Conservation (phyloP, 2,113 vertebrate genomes). For the Malurus cyaneus region DNA sequence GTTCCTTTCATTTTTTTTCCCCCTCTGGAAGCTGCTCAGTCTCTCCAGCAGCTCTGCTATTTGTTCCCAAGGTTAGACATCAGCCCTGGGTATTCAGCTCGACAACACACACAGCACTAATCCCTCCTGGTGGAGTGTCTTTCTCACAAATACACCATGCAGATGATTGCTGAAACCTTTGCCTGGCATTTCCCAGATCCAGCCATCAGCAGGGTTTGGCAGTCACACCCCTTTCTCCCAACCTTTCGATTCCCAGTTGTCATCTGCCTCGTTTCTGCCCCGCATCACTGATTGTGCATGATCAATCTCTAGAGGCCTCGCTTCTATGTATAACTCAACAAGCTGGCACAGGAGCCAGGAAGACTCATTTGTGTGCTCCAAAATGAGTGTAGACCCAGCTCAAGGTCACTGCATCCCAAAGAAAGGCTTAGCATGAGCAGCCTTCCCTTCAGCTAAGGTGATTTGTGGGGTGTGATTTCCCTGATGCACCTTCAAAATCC, state of each 20-base stretch:
- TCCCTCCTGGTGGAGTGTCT: not conserved
- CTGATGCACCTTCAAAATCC: constrained; percentile 11
- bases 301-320: constrained; percentile 10
- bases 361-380: not conserved
- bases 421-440: not conserved
- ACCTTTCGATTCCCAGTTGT: constrained; percentile 7
- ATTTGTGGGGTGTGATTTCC: not conserved
- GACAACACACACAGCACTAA: accelerated
- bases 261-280: constrained; percentile 31
- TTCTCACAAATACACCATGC: not conserved
- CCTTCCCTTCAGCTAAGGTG: constrained; percentile 15
- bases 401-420: not conserved
- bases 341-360: constrained; percentile 33
- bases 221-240: not conserved
- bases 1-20: not conserved
- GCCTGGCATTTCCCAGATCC: not conserved
- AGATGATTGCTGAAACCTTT: not conserved
- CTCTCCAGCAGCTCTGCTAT: not conserved
- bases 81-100: not conserved
- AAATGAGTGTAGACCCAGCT: not conserved
- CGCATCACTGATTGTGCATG: constrained; percentile 42
- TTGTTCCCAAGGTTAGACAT: not conserved
- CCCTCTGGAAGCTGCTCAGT: not conserved
- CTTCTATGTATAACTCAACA: constrained; percentile 35
- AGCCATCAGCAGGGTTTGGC: constrained; percentile 7